Conservation (phyloP, 2,113 vertebrate species). For the Upupa epops region DNA sequence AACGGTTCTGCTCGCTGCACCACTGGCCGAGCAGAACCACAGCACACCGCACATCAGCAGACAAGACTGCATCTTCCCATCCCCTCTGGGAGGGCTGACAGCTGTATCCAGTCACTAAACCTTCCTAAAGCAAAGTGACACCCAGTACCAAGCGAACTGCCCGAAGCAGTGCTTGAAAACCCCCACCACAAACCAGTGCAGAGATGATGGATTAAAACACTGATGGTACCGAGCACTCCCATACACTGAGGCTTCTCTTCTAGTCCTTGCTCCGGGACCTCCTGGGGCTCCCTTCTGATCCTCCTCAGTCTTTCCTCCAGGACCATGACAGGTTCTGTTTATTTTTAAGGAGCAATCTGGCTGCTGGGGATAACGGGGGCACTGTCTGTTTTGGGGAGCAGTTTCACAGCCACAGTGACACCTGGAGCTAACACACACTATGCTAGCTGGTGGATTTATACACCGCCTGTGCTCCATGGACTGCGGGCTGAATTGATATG, state of each 20-base stretch:
- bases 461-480: not conserved
- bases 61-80: not conserved
- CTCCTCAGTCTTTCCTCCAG: not conserved
- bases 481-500: not conserved
- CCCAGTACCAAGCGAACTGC: not conserved
- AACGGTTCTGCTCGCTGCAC: not conserved
- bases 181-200: not conserved
- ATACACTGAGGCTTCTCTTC: not conserved
- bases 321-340: not conserved
- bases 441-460: not conserved
- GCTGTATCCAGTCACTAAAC: not conserved
- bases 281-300: not conserved
- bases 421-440: not conserved
- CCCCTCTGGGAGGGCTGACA: not conserved
- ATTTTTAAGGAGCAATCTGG: not conserved
- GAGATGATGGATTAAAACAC: not conserved
- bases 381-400: too few species aligned
- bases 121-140: not conserved
- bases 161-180: not conserved
- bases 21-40: not conserved
- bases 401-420: not conserved
- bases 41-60: not conserved
- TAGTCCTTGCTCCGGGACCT: not conserved
- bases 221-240: not conserved
- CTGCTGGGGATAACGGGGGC: too few species aligned